These are phyloP conservation scores for Turritopsis rubra DNA, from an alignment of 30 jellyfish, hydroid and myxozoan genomes.

Conservation along the genomic window DNA sequence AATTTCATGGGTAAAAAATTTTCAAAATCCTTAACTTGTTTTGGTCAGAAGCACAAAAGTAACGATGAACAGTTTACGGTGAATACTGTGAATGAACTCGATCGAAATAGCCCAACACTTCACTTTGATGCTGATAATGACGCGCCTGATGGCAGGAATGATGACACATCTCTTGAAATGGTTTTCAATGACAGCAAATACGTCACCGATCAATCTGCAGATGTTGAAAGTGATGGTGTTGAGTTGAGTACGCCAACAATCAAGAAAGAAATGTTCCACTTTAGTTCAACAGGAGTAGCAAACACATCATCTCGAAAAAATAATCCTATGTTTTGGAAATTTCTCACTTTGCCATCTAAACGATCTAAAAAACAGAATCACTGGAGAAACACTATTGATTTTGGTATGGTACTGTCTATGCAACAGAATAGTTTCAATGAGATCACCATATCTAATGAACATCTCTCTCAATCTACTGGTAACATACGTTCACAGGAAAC, in stretches of 20 bases:
- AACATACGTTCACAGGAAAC: background rate
- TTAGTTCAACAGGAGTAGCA: background rate
- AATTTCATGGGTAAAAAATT: background rate
- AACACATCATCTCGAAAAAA: background rate
- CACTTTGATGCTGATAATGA: background rate
- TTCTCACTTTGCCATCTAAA: background rate
- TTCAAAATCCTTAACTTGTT: background rate
- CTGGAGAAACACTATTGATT: background rate
- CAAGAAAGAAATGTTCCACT: background rate
- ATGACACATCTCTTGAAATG: background rate
- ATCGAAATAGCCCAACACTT: constrained; percentile 10
- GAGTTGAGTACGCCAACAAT: background rate
- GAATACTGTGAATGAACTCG: background rate
- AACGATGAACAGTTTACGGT: background rate
- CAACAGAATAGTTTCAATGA: background rate
- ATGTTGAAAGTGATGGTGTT: background rate
- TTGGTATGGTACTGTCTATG: background rate
- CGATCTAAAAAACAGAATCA: background rate
- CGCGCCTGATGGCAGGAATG: background rate
- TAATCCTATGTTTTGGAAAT: background rate
- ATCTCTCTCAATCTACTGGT: background rate
- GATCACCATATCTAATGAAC: background rate
- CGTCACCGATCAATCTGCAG: background rate
- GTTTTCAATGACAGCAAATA: too few species aligned
- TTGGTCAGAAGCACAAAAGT: background rate